Percentiles rank a stretch among this genome's conserved stretches.
Evolutionary conservation across 2,113 vertebrate species (phyloP).

Genomic region (Pelecanoides urinatrix): DNA sequence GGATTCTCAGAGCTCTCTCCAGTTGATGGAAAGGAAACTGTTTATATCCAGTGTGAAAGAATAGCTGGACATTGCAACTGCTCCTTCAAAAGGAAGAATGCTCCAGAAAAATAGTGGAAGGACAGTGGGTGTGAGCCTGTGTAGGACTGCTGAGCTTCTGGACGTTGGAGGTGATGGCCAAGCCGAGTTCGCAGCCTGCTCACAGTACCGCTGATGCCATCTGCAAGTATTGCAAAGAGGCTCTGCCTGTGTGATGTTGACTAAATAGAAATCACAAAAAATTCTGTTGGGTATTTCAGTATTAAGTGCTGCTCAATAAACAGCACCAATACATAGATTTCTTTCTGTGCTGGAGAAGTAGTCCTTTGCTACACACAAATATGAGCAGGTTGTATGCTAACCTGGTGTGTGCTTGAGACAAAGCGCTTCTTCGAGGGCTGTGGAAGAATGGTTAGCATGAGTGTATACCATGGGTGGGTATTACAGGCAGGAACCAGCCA

Average conservation of each 20-base stretch:
- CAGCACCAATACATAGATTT: background rate
- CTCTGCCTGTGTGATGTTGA: background rate
- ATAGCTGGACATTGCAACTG: background rate
- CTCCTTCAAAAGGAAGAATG: background rate
- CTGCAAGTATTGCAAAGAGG: background rate
- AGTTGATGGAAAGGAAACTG: background rate
- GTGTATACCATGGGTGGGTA: too few relatives aligned
- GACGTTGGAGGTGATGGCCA: background rate
- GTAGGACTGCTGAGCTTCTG: background rate
- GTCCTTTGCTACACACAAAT: background rate
- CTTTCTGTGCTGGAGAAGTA: background rate
- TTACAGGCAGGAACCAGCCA: background rate
- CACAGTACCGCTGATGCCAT: too few relatives aligned
- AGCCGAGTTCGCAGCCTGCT: background rate
- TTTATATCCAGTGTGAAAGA: background rate
- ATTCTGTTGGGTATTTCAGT: background rate
- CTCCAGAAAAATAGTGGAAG: background rate
- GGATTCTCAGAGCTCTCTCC: background rate
- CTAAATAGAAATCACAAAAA: background rate
- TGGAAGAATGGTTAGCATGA: background rate
- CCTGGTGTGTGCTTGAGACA: background rate
- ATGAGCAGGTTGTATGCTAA: background rate
- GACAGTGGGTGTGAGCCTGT: background rate
- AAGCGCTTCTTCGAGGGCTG: background rate
- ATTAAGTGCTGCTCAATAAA: background rate